A percentile compares a stretch with the other conserved stretches of the same genome.
These are phyloP conservation scores for Oplegnathus fasciatus DNA, from an alignment of 2,113 vertebrate genomes.

Conservation along the genomic window DNA sequence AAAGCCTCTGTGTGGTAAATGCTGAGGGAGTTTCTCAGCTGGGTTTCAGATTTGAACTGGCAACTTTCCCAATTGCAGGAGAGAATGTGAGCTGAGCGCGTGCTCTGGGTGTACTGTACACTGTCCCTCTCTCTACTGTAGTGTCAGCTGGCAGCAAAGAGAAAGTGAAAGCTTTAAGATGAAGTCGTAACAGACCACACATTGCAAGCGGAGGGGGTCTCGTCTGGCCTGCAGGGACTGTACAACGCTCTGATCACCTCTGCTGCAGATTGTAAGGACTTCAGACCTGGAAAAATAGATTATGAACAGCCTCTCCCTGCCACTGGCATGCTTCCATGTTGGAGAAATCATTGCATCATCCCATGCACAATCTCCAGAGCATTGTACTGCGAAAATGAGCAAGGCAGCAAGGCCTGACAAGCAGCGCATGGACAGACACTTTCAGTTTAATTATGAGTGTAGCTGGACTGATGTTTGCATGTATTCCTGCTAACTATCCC, in stretches of 20 bases:
- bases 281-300: conserved; percentile 2
- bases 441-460: conserved; percentile 38
- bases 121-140: conserved; percentile 41
- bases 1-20: conserved; percentile 35
- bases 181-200: neutral
- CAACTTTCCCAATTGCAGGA: conserved; percentile 11
- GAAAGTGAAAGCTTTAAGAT: conserved; percentile 27
- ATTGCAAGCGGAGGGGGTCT: neutral
- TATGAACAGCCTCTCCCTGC: conserved; percentile 11
- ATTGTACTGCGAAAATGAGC: conserved; percentile 36
- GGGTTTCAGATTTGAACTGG: conserved; percentile 25
- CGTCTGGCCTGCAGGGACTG: conserved; percentile 16
- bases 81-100: neutral
- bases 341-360: conserved; percentile 53
- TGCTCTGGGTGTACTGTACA: conserved; percentile 12
- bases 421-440: neutral
- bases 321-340: conserved; percentile 16
- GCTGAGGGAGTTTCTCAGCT: conserved; percentile 54
- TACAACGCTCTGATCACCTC: conserved; percentile 23
- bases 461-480: conserved; percentile 16
- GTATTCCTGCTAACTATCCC: conserved; percentile 20
- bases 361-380: conserved; percentile 41
- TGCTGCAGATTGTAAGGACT: conserved; percentile 28
- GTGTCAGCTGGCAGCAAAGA: conserved; percentile 41
- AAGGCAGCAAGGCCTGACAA: conserved; percentile 6